A percentile compares a stretch with the other conserved stretches of the same genome.
These are phyloP conservation scores for Alosa alosa DNA, from an alignment of 2,113 vertebrate species.

Conservation along the genomic window DNA sequence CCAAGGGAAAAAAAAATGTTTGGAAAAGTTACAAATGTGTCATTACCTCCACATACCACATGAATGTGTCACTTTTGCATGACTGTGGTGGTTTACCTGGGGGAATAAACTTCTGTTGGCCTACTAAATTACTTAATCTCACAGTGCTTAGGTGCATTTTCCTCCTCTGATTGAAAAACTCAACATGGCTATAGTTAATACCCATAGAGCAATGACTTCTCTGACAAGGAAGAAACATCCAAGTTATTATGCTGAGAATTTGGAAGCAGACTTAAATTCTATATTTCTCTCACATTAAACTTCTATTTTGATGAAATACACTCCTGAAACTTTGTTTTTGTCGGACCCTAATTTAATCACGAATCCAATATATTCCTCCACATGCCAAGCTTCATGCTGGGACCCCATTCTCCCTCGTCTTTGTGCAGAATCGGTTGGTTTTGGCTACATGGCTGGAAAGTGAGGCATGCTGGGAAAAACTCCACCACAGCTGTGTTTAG, in stretches of 20 bases:
- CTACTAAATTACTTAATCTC: conserved; percentile 4
- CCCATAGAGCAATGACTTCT: not conserved
- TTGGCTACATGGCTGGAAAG: conserved; percentile 56
- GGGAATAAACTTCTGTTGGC: not conserved
- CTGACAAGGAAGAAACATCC: not conserved
- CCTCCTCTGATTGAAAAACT: not conserved
- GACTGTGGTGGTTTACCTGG: not conserved
- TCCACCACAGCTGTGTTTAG: conserved; percentile 48
- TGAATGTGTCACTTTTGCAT: conserved; percentile 15
- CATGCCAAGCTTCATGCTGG: conserved; percentile 67
- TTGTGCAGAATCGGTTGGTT: conserved; percentile 62
- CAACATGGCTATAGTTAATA: not conserved
- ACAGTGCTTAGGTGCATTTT: not conserved
- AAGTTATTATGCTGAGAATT: conserved; percentile 25
- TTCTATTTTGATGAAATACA: conserved; percentile 47
- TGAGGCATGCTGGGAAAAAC: conserved; percentile 52
- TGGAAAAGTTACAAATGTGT: conserved; percentile 14
- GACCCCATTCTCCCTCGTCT: conserved; percentile 59
- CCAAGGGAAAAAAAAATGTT: not conserved
- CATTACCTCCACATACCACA: not conserved
- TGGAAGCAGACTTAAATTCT: not conserved
- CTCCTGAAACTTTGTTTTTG: conserved; percentile 36
- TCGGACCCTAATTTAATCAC: conserved; percentile 65
- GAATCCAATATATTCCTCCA: conserved; percentile 67
- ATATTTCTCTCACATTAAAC: not conserved